These are phyloP conservation scores for Habropoda laboriosa DNA, from an alignment of 1,140 invertebrate species.

Conservation along the genomic window DNA sequence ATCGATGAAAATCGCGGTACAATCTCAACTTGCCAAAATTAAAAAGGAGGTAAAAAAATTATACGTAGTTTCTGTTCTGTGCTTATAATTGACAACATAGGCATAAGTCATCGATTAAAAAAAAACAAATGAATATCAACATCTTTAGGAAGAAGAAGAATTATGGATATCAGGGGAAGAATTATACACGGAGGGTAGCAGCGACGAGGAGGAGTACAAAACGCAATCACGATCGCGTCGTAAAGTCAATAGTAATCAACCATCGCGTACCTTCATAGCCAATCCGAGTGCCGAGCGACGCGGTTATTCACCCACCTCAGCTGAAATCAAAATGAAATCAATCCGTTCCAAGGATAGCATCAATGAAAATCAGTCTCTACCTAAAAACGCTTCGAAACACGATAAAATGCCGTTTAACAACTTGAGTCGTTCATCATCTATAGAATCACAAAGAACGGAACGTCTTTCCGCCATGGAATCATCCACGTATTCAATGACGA, in stretches of 20 bases:
- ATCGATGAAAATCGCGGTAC: not conserved
- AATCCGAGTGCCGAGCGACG: not conserved
- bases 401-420: not conserved
- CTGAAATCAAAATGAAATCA: not conserved
- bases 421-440: too few relatives aligned
- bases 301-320: not conserved
- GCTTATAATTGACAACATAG: not conserved
- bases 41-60: slow-evolving; percentile 52
- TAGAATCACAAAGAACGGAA: not conserved
- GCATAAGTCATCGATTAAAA: not conserved
- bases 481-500: not conserved
- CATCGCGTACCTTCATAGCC: not conserved
- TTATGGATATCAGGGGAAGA: slow-evolving; percentile 61
- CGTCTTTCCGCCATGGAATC: not conserved
- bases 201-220: slow-evolving; percentile 54
- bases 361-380: not conserved
- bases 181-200: slow-evolving; percentile 55
- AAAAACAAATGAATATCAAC: not conserved
- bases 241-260: slow-evolving; percentile 1
- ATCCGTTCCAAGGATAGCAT: not conserved
- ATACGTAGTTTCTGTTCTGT: not conserved
- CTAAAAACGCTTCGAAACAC: not conserved
- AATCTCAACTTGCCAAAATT: slow-evolving; percentile 50
- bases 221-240: not conserved
- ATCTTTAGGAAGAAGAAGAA: slow-evolving; percentile 57